These are phyloP conservation scores for Schlechtendalia chinensis DNA, from an alignment of 1,140 invertebrate genomes.

Conservation along the genomic window DNA sequence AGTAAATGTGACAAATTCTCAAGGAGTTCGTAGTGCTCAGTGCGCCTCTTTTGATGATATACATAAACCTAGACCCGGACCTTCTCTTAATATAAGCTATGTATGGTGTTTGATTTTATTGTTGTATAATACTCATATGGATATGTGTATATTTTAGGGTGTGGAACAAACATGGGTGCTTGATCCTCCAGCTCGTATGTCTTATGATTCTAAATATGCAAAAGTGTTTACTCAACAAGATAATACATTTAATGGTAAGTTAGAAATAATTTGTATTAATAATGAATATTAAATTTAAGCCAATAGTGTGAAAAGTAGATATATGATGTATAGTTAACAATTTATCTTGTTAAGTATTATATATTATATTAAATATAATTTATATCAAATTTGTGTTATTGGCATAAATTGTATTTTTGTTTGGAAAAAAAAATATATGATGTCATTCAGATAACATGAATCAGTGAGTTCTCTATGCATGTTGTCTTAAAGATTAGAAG, in stretches of 20 bases:
- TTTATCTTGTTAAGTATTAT: too few species aligned
- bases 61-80: conserved; percentile 63
- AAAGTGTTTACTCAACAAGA: conserved; percentile 73
- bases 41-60: conserved; percentile 73
- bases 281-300: too few species aligned
- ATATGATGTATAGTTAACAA: too few species aligned
- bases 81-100: conserved; percentile 66
- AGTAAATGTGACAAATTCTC: conserved; percentile 76
- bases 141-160: conserved; percentile 58
- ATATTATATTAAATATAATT: too few species aligned
- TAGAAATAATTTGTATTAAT: background rate
- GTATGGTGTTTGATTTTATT: conserved; percentile 57
- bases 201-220: conserved; percentile 71
- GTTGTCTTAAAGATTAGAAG: too few species aligned
- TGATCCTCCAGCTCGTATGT: conserved; percentile 71
- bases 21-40: conserved; percentile 78
- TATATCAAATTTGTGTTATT: too few species aligned
- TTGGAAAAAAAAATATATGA: too few species aligned
- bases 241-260: conserved; percentile 65
- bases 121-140: background rate
- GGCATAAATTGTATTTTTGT: too few species aligned
- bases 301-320: too few species aligned
- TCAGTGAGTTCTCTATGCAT: too few species aligned
- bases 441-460: too few species aligned
- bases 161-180: conserved; percentile 73